A percentile compares a stretch with the other conserved stretches of the same genome.
Conservation (phyloP, 2,113 vertebrate genomes). For the Pardalotus punctatus region DNA sequence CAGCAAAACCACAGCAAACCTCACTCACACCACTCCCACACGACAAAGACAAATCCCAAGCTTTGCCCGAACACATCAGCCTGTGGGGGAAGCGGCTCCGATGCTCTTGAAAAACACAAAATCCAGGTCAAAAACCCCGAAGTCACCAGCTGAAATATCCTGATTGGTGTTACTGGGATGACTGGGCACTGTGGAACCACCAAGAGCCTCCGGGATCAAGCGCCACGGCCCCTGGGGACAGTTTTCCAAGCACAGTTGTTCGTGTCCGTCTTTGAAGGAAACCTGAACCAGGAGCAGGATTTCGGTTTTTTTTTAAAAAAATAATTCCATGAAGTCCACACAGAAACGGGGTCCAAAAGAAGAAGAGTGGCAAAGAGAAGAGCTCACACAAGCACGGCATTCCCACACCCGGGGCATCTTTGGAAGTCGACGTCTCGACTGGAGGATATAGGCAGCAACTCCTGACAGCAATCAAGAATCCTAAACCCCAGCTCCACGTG, state of each 20-base stretch:
- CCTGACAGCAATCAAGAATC: neutral
- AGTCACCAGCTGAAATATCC: neutral
- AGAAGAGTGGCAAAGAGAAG: neutral
- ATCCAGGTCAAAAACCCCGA: neutral
- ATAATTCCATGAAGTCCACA: neutral
- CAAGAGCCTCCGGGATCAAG: neutral
- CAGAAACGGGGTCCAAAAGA: neutral
- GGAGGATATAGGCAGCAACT: neutral
- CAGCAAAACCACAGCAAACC: constrained; percentile 50
- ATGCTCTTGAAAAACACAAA: neutral
- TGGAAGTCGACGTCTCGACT: neutral
- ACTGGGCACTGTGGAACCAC: neutral
- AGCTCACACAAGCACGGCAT: neutral
- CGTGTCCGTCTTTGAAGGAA: neutral
- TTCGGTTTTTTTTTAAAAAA: neutral
- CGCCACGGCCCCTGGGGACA: fast-evolving
- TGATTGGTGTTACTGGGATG: neutral
- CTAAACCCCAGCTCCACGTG: neutral
- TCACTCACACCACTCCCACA: constrained; percentile 14
- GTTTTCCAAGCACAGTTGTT: neutral
- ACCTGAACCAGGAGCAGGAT: neutral
- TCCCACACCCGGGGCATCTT: constrained; percentile 14
- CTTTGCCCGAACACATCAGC: neutral
- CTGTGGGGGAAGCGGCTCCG: neutral
- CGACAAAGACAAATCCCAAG: neutral